Conservation (phyloP, 2,113 vertebrate genomes). For the Xerus inauris region DNA sequence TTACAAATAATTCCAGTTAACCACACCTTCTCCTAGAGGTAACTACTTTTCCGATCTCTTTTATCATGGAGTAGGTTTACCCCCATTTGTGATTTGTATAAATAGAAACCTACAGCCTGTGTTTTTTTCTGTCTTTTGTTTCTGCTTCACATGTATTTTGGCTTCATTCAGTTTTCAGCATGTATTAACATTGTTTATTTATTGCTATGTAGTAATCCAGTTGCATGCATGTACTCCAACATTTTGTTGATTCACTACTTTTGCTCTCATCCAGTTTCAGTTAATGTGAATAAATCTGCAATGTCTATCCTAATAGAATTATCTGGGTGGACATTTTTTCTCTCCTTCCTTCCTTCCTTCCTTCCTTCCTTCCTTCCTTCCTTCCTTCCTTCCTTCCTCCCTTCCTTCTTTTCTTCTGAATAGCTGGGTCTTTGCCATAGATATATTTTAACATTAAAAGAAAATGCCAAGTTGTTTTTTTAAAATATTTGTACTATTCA, state of each 20-base stretch:
- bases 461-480: background rate
- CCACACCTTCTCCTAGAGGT: background rate
- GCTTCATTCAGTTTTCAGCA: background rate
- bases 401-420: background rate
- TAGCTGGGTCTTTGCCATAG: background rate
- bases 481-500: background rate
- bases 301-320: background rate
- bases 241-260: background rate
- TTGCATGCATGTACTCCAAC: background rate
- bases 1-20: background rate
- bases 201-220: background rate
- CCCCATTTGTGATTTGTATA: background rate
- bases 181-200: too few relatives aligned
- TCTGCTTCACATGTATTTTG: background rate
- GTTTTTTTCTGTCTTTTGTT: background rate
- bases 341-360: too few relatives aligned
- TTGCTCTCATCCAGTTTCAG: background rate
- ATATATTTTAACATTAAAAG: background rate
- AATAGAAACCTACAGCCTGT: too few relatives aligned
- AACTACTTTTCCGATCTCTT: background rate
- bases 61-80: background rate
- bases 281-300: background rate
- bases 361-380: too few relatives aligned
- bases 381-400: too few relatives aligned
- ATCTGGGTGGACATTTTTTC: background rate